Base-by-base conservation (phyloP, 2,113 vertebrate species). In the Mus pahari region DNA sequence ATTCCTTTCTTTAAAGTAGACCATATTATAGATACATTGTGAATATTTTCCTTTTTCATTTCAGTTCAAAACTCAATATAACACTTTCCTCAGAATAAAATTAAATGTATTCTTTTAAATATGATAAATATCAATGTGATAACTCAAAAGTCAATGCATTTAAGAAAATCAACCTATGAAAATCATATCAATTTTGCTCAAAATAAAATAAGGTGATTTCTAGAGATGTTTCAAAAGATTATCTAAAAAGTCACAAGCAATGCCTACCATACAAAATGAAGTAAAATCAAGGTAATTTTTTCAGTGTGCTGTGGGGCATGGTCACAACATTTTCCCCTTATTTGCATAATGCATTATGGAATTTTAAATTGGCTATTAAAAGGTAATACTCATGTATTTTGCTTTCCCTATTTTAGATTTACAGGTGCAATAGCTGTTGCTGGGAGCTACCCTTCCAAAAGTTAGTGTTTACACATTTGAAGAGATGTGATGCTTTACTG, bases 401-500 rank as follows among this genome's bases (percentile, higher is more conserved):
- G 50, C 7, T 11, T 8, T 89, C 33, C 81, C 90, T 95, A 36
- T 96, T 75, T 73, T 55, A 91, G 95, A 93, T 95, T 95, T 96
- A 42, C 7, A 19, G 60, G 28, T 58, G 17, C 64, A 50, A 4
- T 53, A 94, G 48, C 22, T 97, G 97, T 97, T 83, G 96, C 82
- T 64, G 96, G 77, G 79, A 97, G 45, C 39, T 95, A 62, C 73
- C 97, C 75, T 62, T 97, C 39, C 90, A 75, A 94, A 98, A 97
- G 66, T 71, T 71, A 17, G 7, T 96, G 92, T 98, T 98, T 97
- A 82, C 74, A 96, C 83, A 87, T 97, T 96, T 90, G 90, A 94
- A 97, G 77, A 64, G 94, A 92, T 70, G 66, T 97, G 95, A 97
- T 96, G 97, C 88, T 82, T 97, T 98, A 98, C 96, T 97, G 83